phyloP scores from a whole-genome alignment of 2,888 invertebrate species.

The Noctua fimbriata region DNA sequence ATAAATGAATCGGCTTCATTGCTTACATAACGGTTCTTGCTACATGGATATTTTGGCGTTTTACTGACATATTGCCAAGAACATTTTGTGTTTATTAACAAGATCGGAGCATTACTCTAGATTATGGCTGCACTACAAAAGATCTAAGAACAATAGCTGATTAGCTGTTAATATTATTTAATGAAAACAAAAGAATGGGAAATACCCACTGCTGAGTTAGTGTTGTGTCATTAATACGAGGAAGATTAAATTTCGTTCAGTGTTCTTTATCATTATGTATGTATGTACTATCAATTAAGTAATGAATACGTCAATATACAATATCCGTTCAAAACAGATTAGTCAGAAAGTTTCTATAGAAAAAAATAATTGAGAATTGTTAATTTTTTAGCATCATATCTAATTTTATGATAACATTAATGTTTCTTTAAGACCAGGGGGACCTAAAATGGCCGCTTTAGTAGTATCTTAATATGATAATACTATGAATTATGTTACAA shows the following conservation, averaged over 20 bases:
- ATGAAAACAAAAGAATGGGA: background rate
- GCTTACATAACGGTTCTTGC: conserved; percentile 21
- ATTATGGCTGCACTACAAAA: background rate
- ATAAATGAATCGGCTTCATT: conserved; percentile 14
- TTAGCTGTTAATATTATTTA: background rate
- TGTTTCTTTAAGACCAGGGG: background rate
- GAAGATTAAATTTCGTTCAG: background rate
- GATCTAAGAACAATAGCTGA: background rate
- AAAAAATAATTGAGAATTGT: conserved; percentile 1
- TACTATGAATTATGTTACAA: no score
- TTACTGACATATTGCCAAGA: background rate
- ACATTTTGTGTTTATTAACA: background rate
- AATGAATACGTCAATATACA: background rate
- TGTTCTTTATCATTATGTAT: background rate
- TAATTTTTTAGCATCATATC: background rate
- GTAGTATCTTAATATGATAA: no score
- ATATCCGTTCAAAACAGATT: conserved; percentile 20
- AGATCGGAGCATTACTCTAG: background rate
- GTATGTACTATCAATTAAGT: conserved; percentile 7
- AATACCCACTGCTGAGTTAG: background rate
- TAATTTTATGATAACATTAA: background rate
- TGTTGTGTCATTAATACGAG: background rate
- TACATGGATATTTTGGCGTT: background rate
- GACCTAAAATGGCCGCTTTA: no score
- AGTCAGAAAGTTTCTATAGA: conserved; percentile 3